Evolutionary conservation across 2,888 invertebrate species (phyloP).

Genomic region (Lumbricus terrestris): DNA sequence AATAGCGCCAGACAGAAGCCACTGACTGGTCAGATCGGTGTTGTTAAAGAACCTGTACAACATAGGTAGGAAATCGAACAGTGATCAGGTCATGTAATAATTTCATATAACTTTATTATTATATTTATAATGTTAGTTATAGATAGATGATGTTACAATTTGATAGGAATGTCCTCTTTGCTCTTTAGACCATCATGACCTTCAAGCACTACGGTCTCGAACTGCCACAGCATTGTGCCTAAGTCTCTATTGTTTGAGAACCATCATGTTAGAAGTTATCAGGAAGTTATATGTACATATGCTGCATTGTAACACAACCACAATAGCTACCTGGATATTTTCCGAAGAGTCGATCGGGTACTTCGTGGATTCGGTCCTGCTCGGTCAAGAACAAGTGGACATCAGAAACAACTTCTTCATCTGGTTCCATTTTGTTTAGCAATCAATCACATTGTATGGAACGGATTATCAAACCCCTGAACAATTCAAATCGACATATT

Average conservation of each 20-base stretch:
- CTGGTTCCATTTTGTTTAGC: not conserved
- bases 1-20: not conserved
- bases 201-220: too few relatives aligned
- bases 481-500: not conserved
- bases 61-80: too few relatives aligned
- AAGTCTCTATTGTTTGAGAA: too few relatives aligned
- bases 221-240: too few relatives aligned
- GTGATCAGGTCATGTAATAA: too few relatives aligned
- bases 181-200: too few relatives aligned
- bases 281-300: not conserved
- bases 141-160: too few relatives aligned
- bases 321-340: not conserved
- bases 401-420: conserved; percentile 21
- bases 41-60: not conserved
- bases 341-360: not conserved
- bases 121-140: too few relatives aligned
- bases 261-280: not conserved
- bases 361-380: not conserved
- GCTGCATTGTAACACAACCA: not conserved
- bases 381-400: conserved; percentile 17
- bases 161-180: too few relatives aligned
- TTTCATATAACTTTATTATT: too few relatives aligned
- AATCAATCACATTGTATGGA: not conserved
- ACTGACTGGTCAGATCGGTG: not conserved
- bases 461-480: not conserved